Evolutionary conservation across 2,797 vertebrate species (phyloP), one percentile per base, ranked within the genome.

Genomic region (Pyrocephalus nanus): DNA sequence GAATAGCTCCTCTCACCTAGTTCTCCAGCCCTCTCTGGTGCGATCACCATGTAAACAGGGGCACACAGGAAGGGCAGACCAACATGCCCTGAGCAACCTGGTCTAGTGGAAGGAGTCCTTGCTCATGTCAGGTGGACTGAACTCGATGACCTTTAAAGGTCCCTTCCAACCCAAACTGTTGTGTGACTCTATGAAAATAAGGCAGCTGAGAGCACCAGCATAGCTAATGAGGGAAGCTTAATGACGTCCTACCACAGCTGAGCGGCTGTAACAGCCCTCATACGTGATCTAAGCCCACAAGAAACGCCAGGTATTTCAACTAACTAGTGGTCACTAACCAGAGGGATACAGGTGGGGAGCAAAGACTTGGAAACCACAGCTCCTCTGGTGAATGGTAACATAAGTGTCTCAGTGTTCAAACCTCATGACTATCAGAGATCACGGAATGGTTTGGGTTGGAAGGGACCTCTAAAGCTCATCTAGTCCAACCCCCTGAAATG

Each of bases 381-480:
- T 82, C 27, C 8, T 3, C 30, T 4, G 12, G 36, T 17, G 20
- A 42, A 5, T 16, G 22, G 25, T 17, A 61, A 18, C 15, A n/a
- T 5, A 6, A 8, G 42, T 12, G 20, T 18, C 32, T 38, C 43
- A 12, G 6, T 5, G 4, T 9, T 32, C 21, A 57, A n/a, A 16
- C 11, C 14, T 57, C 42, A 32, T 36, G 15, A 27, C 29, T 40
- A 2, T 18, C 29, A 57, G 60, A 55, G 36, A 11, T 70, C 51
- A 34, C 0, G 0, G 51, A 71, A 58, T 13, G 8, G 27, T 58
- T 45, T 20, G 20, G n/a, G 23, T 0, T 3, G n/a, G 21, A 47
- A 34, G 29, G 20, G 29, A 77, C 25, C 9, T 45, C 50, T 20
- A 30, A 47, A 40, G 12, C 32, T 45, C 38, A 53, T 4, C n/a